Percentiles rank a stretch among this genome's conserved stretches.
These are phyloP conservation scores for Scaptomyza flava DNA, from an alignment of 2,888 invertebrate species.

Conservation along the genomic window DNA sequence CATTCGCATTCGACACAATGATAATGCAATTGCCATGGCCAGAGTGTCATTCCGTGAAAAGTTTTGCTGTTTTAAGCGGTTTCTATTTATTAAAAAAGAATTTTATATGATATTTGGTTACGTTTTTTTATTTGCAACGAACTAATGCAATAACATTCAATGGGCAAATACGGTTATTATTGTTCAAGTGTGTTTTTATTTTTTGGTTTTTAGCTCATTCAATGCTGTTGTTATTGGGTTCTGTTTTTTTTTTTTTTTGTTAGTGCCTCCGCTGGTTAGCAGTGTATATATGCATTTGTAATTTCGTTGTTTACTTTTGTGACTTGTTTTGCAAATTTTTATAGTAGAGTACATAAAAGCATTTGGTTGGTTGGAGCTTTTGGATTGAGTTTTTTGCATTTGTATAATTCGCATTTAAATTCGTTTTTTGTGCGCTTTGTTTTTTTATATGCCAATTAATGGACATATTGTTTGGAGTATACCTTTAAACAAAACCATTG, in stretches of 20 bases:
- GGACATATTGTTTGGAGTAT: slow-evolving; percentile 59
- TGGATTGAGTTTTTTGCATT: slow-evolving; percentile 18
- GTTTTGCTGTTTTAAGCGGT: slow-evolving; percentile 39
- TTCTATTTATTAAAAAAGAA: slow-evolving; percentile 25
- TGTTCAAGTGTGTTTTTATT: slow-evolving; percentile 41
- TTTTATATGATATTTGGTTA: slow-evolving; percentile 12
- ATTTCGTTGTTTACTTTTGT: slow-evolving; percentile 65
- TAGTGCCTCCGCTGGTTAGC: slow-evolving; percentile 24
- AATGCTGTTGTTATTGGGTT: slow-evolving; percentile 20
- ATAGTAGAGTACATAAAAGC: slow-evolving; percentile 71
- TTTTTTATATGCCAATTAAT: slow-evolving; percentile 73
- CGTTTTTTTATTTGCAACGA: slow-evolving; percentile 41
- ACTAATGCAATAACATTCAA: slow-evolving; percentile 79
- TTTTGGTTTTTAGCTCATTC: slow-evolving; percentile 22
- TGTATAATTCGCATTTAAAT: slow-evolving; percentile 48
- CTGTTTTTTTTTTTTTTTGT: slow-evolving; percentile 17
- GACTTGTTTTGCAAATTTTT: slow-evolving; percentile 66
- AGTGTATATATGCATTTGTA: slow-evolving; percentile 26
- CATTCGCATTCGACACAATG: slow-evolving; percentile 21
- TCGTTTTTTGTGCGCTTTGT: slow-evolving; percentile 17
- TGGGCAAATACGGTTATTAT: slow-evolving; percentile 75
- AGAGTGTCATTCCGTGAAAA: slow-evolving; percentile 56
- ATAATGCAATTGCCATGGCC: slow-evolving; percentile 61
- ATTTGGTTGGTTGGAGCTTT: slow-evolving; percentile 36
- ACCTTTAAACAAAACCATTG: slow-evolving; percentile 57